Base-by-base conservation (phyloP, 2,888 invertebrate genomes). In the Drosophila nr. medialis region DNA sequence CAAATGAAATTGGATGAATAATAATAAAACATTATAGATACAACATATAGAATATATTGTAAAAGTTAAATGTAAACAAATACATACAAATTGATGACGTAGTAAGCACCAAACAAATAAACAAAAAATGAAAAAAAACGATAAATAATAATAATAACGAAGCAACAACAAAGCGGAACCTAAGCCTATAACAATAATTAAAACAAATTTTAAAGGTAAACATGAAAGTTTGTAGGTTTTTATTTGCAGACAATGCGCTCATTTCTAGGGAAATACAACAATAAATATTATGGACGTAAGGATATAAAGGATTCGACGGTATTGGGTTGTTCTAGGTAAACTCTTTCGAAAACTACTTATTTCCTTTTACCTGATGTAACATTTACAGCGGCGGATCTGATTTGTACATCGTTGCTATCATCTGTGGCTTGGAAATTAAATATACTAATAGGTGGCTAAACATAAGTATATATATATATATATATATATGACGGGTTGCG, bases 31-130 rank as follows among this genome's bases (percentile, higher is more conserved):
- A 83, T 71, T 70, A 80, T 69, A 82, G 77, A 90, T 76, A 81
- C 59, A 77, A 70, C 70, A 68, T 71, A 80, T 71, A 80, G 68
- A 77, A 68, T 83, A 84, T 89, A 89, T 85, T 86, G 89, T 88
- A 83, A 69, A 86, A 90, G 88, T 86, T 88, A 90, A 83, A 76
- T 81, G 81, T 83, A 84, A 84, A 80, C 86, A 81, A 81, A 77
- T 80, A 80, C 77, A 80, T 77, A 75, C 59, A 77, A 83, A 83
- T 86, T 83, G 83, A 84, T 60, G 81, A 84, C 42, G 83, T 84
- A 84, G 83, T 88, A 84, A 86, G 83, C 80, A 90, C 86, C 85
- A 86, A 89, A 86, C 82, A 80, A 76, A 76, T 80, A 75, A 81
- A 72, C 65, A 67, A 66, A 73, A 68, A 77, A 81, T 62, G 30